Evolutionary conservation across 1,140 invertebrate genomes (phyloP).

Genomic region (Ips nitidus): DNA sequence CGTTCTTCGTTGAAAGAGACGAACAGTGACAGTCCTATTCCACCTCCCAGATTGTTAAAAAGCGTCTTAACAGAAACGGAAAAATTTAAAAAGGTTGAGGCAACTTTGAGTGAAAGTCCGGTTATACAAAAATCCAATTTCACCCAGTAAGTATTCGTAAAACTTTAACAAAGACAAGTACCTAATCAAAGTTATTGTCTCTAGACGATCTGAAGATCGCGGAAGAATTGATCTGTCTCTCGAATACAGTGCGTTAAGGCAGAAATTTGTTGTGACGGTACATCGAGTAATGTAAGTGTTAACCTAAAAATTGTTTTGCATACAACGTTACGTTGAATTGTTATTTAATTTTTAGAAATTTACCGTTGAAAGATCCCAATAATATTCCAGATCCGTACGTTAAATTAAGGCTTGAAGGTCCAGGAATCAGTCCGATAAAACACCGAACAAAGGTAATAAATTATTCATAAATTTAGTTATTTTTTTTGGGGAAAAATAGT

Average conservation of each 20-base stretch:
- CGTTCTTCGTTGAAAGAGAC: not conserved
- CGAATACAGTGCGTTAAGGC: constrained; percentile 76
- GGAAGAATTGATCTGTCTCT: constrained; percentile 81
- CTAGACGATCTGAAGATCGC: constrained; percentile 55
- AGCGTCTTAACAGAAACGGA: not conserved
- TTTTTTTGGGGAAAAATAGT: not conserved
- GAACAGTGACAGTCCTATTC: not conserved
- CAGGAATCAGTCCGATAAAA: constrained; percentile 79
- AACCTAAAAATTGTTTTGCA: not conserved
- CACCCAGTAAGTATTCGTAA: constrained; percentile 1
- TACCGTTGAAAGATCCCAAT: constrained; percentile 79
- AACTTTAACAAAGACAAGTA: no score
- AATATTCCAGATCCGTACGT: constrained; percentile 94
- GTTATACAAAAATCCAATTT: constrained; percentile 1
- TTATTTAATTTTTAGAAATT: constrained; percentile 61
- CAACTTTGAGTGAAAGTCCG: not conserved
- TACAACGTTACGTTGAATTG: not conserved
- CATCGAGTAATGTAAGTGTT: constrained; percentile 81
- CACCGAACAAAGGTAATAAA: constrained; percentile 74
- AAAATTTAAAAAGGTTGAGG: not conserved
- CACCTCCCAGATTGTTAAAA: not conserved
- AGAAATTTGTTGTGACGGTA: constrained; percentile 76
- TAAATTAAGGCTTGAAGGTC: constrained; percentile 85
- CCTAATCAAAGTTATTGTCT: constrained; percentile 6
- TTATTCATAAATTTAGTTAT: no score